Percentiles rank a stretch among this genome's conserved stretches.
Conservation (phyloP, 2,888 invertebrate genomes). For the Standfussiana lucernea region DNA sequence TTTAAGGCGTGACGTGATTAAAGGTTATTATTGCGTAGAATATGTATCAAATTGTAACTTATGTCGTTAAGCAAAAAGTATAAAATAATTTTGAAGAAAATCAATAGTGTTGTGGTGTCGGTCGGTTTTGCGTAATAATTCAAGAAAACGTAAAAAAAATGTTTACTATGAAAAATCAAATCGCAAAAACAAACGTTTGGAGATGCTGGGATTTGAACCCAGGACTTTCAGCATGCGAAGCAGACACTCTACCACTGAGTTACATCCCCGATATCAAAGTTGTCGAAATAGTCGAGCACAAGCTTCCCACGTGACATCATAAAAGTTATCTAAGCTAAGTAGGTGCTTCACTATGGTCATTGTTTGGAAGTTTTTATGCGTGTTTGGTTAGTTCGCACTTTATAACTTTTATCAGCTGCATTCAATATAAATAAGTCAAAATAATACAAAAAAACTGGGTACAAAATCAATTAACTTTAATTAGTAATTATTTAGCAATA, state of each 20-base stretch:
- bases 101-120: no score
- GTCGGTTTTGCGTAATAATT: not conserved
- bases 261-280: slow-evolving; percentile 78
- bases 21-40: not conserved
- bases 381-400: not conserved
- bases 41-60: not conserved
- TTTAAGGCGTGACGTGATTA: not conserved
- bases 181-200: slow-evolving; percentile 76
- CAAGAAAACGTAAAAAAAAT: not conserved
- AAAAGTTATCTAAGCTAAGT: not conserved
- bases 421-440: not conserved
- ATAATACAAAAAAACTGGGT: not conserved
- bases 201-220: slow-evolving; percentile 92
- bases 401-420: no score
- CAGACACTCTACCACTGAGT: slow-evolving; percentile 92
- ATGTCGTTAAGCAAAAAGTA: not conserved
- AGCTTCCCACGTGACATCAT: slow-evolving; percentile 20
- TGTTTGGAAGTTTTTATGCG: not conserved
- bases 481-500: no score
- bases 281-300: slow-evolving; percentile 57
- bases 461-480: not conserved
- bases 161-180: not conserved
- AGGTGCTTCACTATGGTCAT: not conserved
- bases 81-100: not conserved
- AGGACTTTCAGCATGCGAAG: slow-evolving; percentile 93